Conservation (phyloP, 1,140 invertebrate species). For the Pantala flavescens region DNA sequence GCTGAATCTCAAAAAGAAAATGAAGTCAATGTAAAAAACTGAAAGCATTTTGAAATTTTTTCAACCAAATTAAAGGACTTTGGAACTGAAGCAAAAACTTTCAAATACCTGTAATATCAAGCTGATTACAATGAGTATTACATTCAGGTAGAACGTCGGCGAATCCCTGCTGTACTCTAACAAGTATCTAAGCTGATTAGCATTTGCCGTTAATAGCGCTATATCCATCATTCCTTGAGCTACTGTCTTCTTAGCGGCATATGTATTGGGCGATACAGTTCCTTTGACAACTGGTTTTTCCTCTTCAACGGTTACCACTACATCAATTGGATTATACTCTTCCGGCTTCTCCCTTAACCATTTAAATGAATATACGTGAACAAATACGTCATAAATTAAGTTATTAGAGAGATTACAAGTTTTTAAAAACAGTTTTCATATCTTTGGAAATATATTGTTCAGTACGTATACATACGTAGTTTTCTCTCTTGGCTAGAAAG, state of each 20-base stretch:
- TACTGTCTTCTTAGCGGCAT: conserved; percentile 34
- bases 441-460: too few species aligned
- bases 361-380: too few species aligned
- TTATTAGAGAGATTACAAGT: too few species aligned
- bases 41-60: too few species aligned
- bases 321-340: not conserved
- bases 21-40: too few species aligned
- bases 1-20: not conserved
- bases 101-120: conserved; percentile 41
- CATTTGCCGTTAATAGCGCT: conserved; percentile 31
- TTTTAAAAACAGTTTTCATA: too few species aligned
- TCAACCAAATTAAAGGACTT: too few species aligned
- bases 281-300: not conserved
- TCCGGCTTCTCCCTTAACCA: too few species aligned
- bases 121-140: conserved; percentile 44
- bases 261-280: not conserved
- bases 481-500: too few species aligned
- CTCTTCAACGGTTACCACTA: not conserved
- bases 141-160: conserved; percentile 41
- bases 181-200: conserved; percentile 32
- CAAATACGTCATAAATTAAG: too few species aligned
- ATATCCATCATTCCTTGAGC: conserved; percentile 32
- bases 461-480: too few species aligned
- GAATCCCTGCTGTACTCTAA: conserved; percentile 40
- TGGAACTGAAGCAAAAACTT: not conserved